Evolutionary conservation across 1,140 invertebrate species (phyloP), one percentile per base, ranked within the genome.

Genomic region (Galleria mellonella): DNA sequence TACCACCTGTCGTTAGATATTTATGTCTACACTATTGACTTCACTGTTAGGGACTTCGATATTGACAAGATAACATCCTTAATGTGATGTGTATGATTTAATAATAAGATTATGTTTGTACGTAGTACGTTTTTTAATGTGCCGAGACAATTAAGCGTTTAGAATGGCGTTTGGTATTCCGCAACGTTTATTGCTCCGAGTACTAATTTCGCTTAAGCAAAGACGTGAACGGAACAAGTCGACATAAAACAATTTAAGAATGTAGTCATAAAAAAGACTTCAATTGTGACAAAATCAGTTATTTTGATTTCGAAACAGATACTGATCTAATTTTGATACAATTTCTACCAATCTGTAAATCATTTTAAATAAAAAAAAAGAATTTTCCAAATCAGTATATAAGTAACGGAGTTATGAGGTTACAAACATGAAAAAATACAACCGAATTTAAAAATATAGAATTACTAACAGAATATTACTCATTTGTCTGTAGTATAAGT

Each of bases 31-130:
- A 83, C 75, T 81, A 83, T 84, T 82, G 75, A 72, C 76, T 79
- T 77, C 82, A 81, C 75, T 79, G 79, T 83, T 81, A 83, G 81
- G 75, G 81, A 83, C 83, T 86, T 86, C 72, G 83, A 87, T 87
- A 87, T 87, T 87, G 85, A 86, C 83, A 85, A 84, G 85, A 86
- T 87, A 87, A 87, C 85, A 86, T 83, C 85, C 83, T 85, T 87
- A 87, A 87, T 87, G 83, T 87, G 85, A 87, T 87, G 83, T 87
- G 85, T 86, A 86, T 86, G 85, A 87, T 87, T 87, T 86, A 87
- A 87, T 87, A 87, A 86, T 75, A 83, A 87, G 82, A 86, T 83
- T 85, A 73, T 72, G 71, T 79, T 77, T 72, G 76, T 81, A 66
- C 62, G 58, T 70, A 65, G 61, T 59, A 45, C 53, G 68, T 67